A percentile compares a stretch with the other conserved stretches of the same genome.
These are phyloP conservation scores for Charaxes varanes DNA, from an alignment of 1,140 invertebrate genomes.

Conservation along the genomic window DNA sequence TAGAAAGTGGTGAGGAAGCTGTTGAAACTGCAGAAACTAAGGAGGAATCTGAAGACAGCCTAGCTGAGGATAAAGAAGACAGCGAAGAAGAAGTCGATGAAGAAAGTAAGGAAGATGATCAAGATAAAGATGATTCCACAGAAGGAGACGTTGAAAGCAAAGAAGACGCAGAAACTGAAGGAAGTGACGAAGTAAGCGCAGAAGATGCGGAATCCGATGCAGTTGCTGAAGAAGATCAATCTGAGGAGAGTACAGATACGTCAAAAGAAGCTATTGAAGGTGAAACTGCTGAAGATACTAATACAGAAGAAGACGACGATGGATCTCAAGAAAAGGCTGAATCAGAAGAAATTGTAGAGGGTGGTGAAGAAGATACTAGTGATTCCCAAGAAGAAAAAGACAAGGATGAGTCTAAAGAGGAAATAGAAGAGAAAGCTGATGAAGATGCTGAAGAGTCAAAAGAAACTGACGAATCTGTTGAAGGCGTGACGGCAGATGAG, in stretches of 20 bases:
- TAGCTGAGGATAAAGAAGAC: conserved; percentile 25
- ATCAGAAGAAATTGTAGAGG: conserved; percentile 40
- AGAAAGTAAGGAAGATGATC: conserved; percentile 15
- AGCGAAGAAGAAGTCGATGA: conserved; percentile 14
- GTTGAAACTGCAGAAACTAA: conserved; percentile 32
- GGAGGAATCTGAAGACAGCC: conserved; percentile 32
- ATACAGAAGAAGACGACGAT: conserved; percentile 49
- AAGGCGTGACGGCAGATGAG: conserved; percentile 28
- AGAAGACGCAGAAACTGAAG: conserved; percentile 31
- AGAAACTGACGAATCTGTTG: conserved; percentile 32
- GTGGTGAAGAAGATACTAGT: conserved; percentile 26
- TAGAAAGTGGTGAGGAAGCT: conserved; percentile 50
- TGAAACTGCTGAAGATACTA: conserved; percentile 46
- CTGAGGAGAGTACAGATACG: conserved; percentile 27
- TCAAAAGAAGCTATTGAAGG: conserved; percentile 36
- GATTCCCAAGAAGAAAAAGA: conserved; percentile 53
- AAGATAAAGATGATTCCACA: conserved; percentile 14
- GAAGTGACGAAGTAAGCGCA: conserved; percentile 19
- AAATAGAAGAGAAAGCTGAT: conserved; percentile 35
- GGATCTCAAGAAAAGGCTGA: conserved; percentile 66
- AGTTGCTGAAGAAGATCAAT: conserved; percentile 35
- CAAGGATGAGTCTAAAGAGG: conserved; percentile 47
- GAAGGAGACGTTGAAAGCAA: conserved; percentile 30
- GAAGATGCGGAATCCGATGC: conserved; percentile 25
- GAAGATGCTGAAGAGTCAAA: conserved; percentile 29